A percentile compares a stretch with the other conserved stretches of the same genome.
phyloP scores from a whole-genome alignment of 1,140 invertebrate species.

The Drosophila subobscura region DNA sequence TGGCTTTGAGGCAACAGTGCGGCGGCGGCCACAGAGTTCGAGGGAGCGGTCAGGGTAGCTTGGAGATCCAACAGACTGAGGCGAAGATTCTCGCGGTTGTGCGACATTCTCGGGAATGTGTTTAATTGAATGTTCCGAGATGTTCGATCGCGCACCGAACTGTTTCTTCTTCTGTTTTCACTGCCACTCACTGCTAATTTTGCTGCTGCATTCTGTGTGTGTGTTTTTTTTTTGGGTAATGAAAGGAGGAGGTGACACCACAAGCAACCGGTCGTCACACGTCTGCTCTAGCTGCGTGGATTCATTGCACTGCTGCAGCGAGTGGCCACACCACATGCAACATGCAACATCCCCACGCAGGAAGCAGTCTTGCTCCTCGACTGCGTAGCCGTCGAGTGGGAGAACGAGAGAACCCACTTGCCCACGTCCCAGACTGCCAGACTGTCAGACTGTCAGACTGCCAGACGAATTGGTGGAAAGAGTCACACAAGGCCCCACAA shows the following conservation, averaged over 20 bases:
- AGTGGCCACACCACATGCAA: slow-evolving; percentile 10
- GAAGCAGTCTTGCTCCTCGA: slow-evolving; percentile 17
- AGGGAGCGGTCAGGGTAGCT: slow-evolving; percentile 71
- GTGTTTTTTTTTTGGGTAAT: neutral
- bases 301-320: slow-evolving; percentile 15
- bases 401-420: slow-evolving; percentile 52
- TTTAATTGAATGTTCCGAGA: slow-evolving; percentile 7
- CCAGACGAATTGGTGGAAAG: slow-evolving; percentile 33
- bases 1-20: slow-evolving; percentile 57
- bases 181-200: slow-evolving; percentile 12
- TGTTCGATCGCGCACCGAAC: slow-evolving; percentile 18
- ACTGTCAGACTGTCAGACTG: neutral
- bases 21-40: slow-evolving; percentile 59
- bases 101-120: slow-evolving; percentile 66
- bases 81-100: slow-evolving; percentile 82
- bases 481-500: slow-evolving; percentile 11
- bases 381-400: slow-evolving; percentile 73
- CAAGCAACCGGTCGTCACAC: slow-evolving; percentile 6
- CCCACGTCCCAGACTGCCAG: slow-evolving; percentile 49
- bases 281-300: slow-evolving; percentile 29
- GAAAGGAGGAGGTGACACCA: neutral
- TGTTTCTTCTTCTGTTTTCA: slow-evolving; percentile 32
- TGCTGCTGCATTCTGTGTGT: slow-evolving; percentile 27
- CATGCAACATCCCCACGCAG: slow-evolving; percentile 24
- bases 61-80: slow-evolving; percentile 79